Evolutionary conservation across 2,888 invertebrate genomes (phyloP).

Genomic region (Apotomis capreana): DNA sequence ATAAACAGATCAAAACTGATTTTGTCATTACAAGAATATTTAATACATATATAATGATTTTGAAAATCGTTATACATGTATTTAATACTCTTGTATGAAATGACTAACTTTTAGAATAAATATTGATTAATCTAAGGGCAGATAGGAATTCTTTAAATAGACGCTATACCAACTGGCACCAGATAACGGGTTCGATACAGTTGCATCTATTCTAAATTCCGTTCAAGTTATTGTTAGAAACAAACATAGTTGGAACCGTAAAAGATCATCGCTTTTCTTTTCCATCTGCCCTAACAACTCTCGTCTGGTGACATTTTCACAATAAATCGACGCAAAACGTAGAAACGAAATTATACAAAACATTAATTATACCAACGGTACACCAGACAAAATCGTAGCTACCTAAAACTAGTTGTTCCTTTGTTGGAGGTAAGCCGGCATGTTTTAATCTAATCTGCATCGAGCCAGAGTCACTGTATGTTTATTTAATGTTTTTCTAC

Average conservation of each 20-base stretch:
- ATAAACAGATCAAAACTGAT: too few species aligned
- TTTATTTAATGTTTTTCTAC: constrained; percentile 41
- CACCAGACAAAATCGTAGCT: constrained; percentile 35
- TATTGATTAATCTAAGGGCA: too few species aligned
- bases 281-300: background rate
- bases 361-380: constrained; percentile 1
- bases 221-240: too few species aligned
- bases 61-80: too few species aligned
- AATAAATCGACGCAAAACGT: background rate
- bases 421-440: constrained; percentile 38
- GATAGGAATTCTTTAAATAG: too few species aligned
- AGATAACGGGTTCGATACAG: too few species aligned
- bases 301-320: constrained; percentile 25
- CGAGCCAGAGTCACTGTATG: constrained; percentile 20
- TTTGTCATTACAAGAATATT: too few species aligned
- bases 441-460: constrained; percentile 22
- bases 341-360: background rate
- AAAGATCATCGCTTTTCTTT: background rate
- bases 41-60: too few species aligned
- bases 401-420: constrained; percentile 12
- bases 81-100: too few species aligned
- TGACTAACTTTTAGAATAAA: too few species aligned
- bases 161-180: too few species aligned
- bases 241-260: background rate
- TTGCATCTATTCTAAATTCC: too few species aligned